Evolutionary conservation across 1,140 invertebrate genomes (phyloP).

Genomic region (Panulirus ornatus): DNA sequence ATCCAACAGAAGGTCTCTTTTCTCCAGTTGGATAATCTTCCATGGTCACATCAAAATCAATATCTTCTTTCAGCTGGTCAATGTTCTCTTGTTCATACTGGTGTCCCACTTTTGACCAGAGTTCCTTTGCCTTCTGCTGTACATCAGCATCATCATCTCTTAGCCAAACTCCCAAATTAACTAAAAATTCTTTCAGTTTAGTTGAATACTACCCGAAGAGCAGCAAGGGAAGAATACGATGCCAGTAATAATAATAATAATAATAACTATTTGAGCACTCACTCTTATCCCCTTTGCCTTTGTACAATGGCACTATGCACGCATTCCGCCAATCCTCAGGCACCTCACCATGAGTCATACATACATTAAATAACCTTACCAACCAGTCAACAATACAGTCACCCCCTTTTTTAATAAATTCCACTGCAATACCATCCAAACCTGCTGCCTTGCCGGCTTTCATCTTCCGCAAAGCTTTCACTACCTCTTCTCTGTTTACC

Average conservation of each 20-base stretch:
- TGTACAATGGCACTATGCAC: too few species aligned
- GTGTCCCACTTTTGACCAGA: conserved; percentile 47
- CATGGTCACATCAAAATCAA: conserved; percentile 43
- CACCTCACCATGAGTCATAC: too few species aligned
- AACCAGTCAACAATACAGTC: too few species aligned
- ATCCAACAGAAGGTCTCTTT: conserved; percentile 44
- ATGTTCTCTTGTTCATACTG: conserved; percentile 51
- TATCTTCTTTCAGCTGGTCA: conserved; percentile 47
- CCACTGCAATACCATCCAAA: too few species aligned
- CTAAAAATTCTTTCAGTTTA: not conserved
- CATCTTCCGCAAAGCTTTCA: too few species aligned
- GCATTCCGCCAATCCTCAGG: too few species aligned
- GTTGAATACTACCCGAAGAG: conserved; percentile 41
- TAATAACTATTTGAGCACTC: too few species aligned
- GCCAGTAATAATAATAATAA: conserved; percentile 68
- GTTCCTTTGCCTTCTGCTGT: conserved; percentile 7
- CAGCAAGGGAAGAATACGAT: conserved; percentile 52
- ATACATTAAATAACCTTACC: too few species aligned
- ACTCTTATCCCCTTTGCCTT: too few species aligned
- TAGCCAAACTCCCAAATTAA: not conserved
- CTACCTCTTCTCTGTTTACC: too few species aligned
- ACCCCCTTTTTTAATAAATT: too few species aligned
- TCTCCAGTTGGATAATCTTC: conserved; percentile 48
- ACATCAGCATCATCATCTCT: conserved; percentile 55
- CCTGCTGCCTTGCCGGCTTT: too few species aligned